Conservation (phyloP, 1,140 invertebrate genomes). For the Brachionus angularis region DNA sequence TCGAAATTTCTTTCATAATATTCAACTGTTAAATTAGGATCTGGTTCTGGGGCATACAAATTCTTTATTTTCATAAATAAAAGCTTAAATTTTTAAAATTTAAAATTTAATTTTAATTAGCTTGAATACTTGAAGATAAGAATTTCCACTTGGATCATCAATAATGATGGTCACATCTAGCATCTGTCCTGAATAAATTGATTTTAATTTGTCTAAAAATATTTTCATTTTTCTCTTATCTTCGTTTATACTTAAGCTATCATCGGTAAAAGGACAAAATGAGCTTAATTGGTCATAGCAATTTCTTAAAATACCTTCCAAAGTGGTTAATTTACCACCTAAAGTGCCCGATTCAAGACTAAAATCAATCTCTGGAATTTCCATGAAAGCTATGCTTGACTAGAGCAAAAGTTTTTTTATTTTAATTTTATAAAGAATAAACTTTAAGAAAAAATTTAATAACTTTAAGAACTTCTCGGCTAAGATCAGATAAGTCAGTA, state of each 20-base stretch:
- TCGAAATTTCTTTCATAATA: slow-evolving; percentile 79
- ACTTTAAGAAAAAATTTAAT: slow-evolving; percentile 45
- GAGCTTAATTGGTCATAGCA: slow-evolving; percentile 54
- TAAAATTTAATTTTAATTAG: slow-evolving; percentile 48
- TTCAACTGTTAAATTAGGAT: slow-evolving; percentile 70
- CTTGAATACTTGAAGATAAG: slow-evolving; percentile 89
- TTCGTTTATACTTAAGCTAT: slow-evolving; percentile 60
- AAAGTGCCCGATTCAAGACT: slow-evolving; percentile 75
- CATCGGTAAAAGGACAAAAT: slow-evolving; percentile 36
- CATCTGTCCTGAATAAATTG: slow-evolving; percentile 51
- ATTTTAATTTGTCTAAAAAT: background rate
- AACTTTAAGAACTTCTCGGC: slow-evolving; percentile 86
- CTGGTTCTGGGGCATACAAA: slow-evolving; percentile 68
- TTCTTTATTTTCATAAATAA: slow-evolving; percentile 61
- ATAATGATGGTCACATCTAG: slow-evolving; percentile 69
- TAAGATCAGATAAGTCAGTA: slow-evolving; percentile 71
- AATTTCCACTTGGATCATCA: slow-evolving; percentile 94
- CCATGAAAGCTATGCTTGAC: slow-evolving; percentile 83
- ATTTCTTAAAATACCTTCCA: slow-evolving; percentile 70
- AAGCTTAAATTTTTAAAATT: slow-evolving; percentile 17
- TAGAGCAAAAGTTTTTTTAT: slow-evolving; percentile 54
- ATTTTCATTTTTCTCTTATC: slow-evolving; percentile 45
- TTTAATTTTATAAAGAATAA: slow-evolving; percentile 41
- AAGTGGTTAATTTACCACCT: slow-evolving; percentile 89
- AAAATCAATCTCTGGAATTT: slow-evolving; percentile 84